Conservation (phyloP, 2,888 invertebrate species). For the Craniophora ligustri region DNA sequence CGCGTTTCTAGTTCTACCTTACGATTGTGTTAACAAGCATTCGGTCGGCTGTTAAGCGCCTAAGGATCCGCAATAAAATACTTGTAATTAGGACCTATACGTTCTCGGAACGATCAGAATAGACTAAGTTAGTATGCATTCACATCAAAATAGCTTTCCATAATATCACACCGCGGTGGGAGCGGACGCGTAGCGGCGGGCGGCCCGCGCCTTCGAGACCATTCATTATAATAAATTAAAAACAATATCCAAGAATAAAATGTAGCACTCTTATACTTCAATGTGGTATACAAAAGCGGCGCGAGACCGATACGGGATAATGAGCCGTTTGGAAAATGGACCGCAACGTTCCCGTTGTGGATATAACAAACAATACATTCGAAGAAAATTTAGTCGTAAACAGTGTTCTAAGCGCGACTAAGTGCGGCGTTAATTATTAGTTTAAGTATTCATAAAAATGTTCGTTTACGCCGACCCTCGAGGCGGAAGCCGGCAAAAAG, state of each 20-base stretch:
- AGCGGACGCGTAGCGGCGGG: too few species aligned
- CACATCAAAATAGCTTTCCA: slow-evolving; percentile 39
- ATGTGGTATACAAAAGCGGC: slow-evolving; percentile 66
- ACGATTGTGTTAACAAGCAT: background rate
- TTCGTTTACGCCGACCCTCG: slow-evolving; percentile 61
- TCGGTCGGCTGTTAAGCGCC: background rate
- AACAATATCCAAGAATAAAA: slow-evolving; percentile 56
- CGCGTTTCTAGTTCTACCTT: background rate
- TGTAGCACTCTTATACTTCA: slow-evolving; percentile 66
- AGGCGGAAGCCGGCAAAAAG: slow-evolving; percentile 65
- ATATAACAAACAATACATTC: slow-evolving; percentile 74
- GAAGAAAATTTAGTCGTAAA: slow-evolving; percentile 76
- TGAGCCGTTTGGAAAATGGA: slow-evolving; percentile 71
- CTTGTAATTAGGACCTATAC: background rate
- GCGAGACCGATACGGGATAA: slow-evolving; percentile 73
- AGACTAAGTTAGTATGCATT: slow-evolving; percentile 5
- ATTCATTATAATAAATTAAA: slow-evolving; percentile 77
- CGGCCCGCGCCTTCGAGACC: slow-evolving; percentile 63
- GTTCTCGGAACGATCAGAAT: background rate
- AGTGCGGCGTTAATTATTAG: slow-evolving; percentile 81
- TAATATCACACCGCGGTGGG: slow-evolving; percentile 29
- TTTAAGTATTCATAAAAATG: slow-evolving; percentile 81
- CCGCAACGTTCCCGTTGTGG: slow-evolving; percentile 66
- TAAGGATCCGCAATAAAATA: background rate
- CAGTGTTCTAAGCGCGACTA: slow-evolving; percentile 76